Evolutionary conservation across 2,888 invertebrate genomes (phyloP), one percentile per base, ranked within the genome.

Genomic region (Drosophila birchii): DNA sequence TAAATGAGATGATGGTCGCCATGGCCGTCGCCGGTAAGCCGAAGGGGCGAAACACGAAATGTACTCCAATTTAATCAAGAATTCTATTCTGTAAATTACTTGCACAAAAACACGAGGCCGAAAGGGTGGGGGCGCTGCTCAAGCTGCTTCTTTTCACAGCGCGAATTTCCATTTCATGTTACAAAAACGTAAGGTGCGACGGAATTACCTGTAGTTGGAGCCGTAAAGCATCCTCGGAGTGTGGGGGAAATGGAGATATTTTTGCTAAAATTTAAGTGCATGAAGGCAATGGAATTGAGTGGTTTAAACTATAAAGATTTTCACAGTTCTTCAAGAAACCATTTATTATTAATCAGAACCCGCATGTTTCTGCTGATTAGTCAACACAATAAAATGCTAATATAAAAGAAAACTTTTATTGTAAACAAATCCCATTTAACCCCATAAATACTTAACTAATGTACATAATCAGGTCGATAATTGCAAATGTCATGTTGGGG

Each of bases 51-150:
- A 73, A 57, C 74, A 89, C 88, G 79, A 87, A 87, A 90, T 87
- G 88, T 85, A 83, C 89, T 85, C 90, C 90, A 87, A 82, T 90
- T 87, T 89, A 90, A 87, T 90, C 89, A 88, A 89, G 90, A 87
- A 90, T 87, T 87, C 84, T 84, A 84, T 84, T 84, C 89, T 76
- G 87, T 75, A 82, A 89, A 89, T 89, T 89, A 80, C 90, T 81
- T 81, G 72, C 89, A 81, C 89, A 90, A 90, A 78, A 81, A 89
- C 82, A 76, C 71, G 81, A 70, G 78, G 34, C 18, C 47, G 43
- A 49, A 43, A n/a, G 49, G n/a, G n/a, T 23, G n/a, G 49, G 56
- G 45, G 36, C 47, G 45, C 47, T 12, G 4, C 29, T 29, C 29
- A 29, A 58, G 45, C 44, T 20, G 23, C 45, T 9, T 26, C 45